Conservation (phyloP, 2,888 invertebrate genomes). For the Ctena decussata region DNA sequence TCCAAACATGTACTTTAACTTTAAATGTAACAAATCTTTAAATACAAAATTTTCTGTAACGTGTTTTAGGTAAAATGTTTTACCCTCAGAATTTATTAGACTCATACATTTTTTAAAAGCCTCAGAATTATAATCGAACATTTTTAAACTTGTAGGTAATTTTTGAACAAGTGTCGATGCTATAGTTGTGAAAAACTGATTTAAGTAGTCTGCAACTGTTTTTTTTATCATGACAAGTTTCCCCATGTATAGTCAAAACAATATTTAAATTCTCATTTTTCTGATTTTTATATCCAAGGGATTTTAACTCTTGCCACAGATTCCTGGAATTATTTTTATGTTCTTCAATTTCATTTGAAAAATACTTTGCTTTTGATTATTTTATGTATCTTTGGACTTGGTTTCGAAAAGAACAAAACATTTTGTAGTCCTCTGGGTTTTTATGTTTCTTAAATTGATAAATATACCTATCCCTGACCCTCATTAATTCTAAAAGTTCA, state of each 20-base stretch:
- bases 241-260: neutral
- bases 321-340: neutral
- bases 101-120: conserved; percentile 4
- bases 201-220: neutral
- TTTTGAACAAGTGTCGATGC: neutral
- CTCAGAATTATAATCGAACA: neutral
- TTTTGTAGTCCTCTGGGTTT: neutral
- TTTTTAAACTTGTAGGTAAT: neutral
- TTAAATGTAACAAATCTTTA: conserved; percentile 38
- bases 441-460: conserved; percentile 2
- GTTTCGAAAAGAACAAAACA: neutral
- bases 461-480: neutral
- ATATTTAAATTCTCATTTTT: neutral
- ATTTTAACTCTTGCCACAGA: neutral
- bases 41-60: conserved; percentile 21
- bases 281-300: neutral
- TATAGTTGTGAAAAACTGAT: neutral
- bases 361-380: neutral
- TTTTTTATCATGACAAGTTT: neutral
- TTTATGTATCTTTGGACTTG: conserved; percentile 4
- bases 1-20: conserved; percentile 53
- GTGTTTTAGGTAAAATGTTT: conserved; percentile 9
- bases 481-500: neutral
- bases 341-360: neutral
- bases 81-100: conserved; percentile 7